Evolutionary conservation across 2,113 vertebrate species (phyloP).

Genomic region (Picathartes gymnocephalus): DNA sequence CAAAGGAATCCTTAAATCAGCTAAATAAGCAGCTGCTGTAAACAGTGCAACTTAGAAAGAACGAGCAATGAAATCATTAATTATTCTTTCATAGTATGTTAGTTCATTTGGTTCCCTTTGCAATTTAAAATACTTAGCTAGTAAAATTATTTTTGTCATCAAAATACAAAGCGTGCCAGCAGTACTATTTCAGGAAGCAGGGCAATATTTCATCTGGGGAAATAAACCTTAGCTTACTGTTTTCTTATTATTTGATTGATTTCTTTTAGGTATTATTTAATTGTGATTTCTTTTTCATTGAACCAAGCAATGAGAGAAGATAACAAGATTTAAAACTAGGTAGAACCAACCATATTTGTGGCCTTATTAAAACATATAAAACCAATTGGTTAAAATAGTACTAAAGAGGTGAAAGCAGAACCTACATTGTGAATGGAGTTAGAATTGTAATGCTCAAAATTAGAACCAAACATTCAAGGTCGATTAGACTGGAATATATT

Average conservation of each 20-base stretch:
- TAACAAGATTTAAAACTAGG: not conserved
- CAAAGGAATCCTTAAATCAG: conserved; percentile 4
- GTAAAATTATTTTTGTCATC: conserved; percentile 2
- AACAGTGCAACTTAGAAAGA: not conserved
- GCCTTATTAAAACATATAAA: not conserved
- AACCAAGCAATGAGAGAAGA: not conserved
- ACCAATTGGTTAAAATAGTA: not conserved
- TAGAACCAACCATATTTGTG: not conserved
- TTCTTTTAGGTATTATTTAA: not conserved
- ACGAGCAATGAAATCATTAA: not conserved
- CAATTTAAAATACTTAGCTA: not conserved
- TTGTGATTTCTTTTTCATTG: not conserved
- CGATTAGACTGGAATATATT: not conserved
- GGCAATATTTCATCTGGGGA: not conserved
- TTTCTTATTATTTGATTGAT: not conserved
- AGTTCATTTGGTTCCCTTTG: not conserved
- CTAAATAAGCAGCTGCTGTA: not conserved
- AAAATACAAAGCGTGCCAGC: not conserved
- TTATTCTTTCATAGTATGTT: not conserved
- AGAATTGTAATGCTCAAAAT: not conserved
- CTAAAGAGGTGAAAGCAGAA: not conserved
- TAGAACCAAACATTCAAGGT: not conserved
- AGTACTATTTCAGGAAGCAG: not conserved
- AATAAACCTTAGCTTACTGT: not conserved
- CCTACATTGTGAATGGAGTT: not conserved